Evolutionary conservation across 1,140 invertebrate species (phyloP).

Genomic region (Lucilia sericata): DNA sequence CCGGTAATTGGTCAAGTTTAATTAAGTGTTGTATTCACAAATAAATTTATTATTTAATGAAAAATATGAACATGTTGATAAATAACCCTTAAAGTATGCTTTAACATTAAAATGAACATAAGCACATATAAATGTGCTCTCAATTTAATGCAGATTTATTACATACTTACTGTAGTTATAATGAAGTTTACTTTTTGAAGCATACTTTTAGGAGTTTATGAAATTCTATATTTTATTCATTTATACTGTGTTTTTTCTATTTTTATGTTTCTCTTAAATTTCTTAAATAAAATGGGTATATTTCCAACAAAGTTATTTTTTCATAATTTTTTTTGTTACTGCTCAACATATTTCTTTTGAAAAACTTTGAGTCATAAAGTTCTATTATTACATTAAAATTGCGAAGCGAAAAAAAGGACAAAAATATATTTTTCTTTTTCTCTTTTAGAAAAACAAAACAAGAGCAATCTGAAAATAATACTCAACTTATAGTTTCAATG

Average conservation of each 20-base stretch:
- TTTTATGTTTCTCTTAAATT: not conserved
- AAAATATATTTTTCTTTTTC: no score
- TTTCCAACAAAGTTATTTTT: not conserved
- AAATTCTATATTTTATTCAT: not conserved
- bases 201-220: slow-evolving; percentile 2
- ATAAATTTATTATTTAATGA: not conserved
- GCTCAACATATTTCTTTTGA: not conserved
- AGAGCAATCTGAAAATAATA: no score
- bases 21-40: not conserved
- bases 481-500: not conserved
- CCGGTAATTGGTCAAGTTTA: not conserved
- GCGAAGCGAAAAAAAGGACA: not conserved
- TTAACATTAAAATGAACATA: not conserved
- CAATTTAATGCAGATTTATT: not conserved
- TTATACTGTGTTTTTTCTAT: not conserved
- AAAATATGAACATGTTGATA: not conserved
- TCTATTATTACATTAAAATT: not conserved
- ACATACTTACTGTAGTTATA: not conserved
- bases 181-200: not conserved
- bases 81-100: not conserved
- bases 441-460: no score
- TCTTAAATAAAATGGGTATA: not conserved
- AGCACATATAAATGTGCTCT: not conserved
- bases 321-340: not conserved
- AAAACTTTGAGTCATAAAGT: not conserved